phyloP scores from a whole-genome alignment of 2,797 vertebrate species.

The Coreius guichenoti region DNA sequence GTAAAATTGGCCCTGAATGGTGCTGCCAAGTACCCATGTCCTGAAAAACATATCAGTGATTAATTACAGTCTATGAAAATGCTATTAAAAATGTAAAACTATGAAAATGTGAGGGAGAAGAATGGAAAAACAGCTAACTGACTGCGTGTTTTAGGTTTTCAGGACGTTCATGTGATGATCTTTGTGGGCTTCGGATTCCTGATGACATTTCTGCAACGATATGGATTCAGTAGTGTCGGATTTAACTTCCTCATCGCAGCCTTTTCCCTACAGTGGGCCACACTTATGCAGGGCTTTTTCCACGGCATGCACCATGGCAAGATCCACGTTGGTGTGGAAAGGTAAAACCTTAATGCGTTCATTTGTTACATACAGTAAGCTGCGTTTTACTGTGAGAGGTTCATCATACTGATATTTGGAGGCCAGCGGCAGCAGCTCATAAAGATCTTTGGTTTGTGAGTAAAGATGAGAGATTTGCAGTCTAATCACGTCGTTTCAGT shows the following conservation, averaged over 20 bases:
- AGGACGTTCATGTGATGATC: slow-evolving; percentile 87
- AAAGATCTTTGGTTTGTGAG: background rate
- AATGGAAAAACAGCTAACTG: background rate
- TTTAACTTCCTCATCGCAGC: slow-evolving; percentile 88
- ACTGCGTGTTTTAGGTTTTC: slow-evolving; percentile 80
- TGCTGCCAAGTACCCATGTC: background rate
- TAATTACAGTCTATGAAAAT: background rate
- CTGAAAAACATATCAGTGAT: background rate
- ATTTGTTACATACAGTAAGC: background rate
- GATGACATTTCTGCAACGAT: slow-evolving; percentile 89
- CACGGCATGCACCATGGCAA: slow-evolving; percentile 80
- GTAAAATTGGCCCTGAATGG: slow-evolving; percentile 10
- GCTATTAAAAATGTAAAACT: slow-evolving; percentile 1
- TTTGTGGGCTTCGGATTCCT: slow-evolving; percentile 93
- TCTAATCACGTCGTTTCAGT: background rate
- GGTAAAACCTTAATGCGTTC: slow-evolving; percentile 70
- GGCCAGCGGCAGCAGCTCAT: background rate
- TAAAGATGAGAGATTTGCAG: background rate
- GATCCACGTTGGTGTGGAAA: slow-evolving; percentile 85
- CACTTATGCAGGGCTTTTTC: slow-evolving; percentile 88
- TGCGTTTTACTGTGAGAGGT: background rate
- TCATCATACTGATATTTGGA: background rate
- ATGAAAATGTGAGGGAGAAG: background rate
- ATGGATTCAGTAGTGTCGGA: slow-evolving; percentile 83
- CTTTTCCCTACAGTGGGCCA: slow-evolving; percentile 89